phyloP scores from a whole-genome alignment of 2,113 vertebrate genomes.

The Dissostichus mawsoni region DNA sequence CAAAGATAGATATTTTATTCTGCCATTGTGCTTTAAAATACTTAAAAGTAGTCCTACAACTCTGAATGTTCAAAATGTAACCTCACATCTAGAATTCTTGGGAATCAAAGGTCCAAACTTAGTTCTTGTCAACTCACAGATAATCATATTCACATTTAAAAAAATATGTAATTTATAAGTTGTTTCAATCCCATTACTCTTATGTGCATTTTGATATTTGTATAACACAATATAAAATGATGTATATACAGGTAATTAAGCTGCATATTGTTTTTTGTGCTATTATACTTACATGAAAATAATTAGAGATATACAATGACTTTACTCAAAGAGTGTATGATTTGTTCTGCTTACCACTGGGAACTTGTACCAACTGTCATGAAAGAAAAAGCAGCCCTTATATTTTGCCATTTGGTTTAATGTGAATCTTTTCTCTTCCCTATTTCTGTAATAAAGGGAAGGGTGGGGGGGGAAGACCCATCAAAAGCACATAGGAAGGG shows the following conservation, averaged over 20 bases:
- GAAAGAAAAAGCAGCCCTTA: constrained; percentile 27
- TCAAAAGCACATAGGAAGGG: constrained; percentile 25
- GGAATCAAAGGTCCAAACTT: constrained; percentile 1
- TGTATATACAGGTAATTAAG: constrained; percentile 35
- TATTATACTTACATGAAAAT: constrained; percentile 30
- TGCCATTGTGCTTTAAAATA: not conserved
- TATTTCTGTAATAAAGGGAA: not conserved
- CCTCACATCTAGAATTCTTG: not conserved
- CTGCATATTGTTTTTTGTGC: constrained; percentile 48
- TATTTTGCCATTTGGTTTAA: constrained; percentile 43
- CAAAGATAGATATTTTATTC: not conserved
- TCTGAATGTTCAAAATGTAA: not conserved
- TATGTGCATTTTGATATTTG: too few relatives aligned
- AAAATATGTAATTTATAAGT: too few relatives aligned
- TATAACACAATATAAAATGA: not conserved
- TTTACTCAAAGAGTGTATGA: constrained; percentile 41
- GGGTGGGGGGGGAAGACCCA: not conserved
- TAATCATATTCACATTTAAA: not conserved
- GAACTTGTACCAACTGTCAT: constrained; percentile 35
- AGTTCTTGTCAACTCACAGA: constrained; percentile 10
- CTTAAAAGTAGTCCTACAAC: not conserved
- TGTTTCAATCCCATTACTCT: too few relatives aligned
- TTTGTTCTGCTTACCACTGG: constrained; percentile 35
- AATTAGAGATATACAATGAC: constrained; percentile 37
- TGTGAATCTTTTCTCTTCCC: constrained; percentile 17